Evolutionary conservation across 2,888 invertebrate species (phyloP).

Genomic region (Nomada flava): DNA sequence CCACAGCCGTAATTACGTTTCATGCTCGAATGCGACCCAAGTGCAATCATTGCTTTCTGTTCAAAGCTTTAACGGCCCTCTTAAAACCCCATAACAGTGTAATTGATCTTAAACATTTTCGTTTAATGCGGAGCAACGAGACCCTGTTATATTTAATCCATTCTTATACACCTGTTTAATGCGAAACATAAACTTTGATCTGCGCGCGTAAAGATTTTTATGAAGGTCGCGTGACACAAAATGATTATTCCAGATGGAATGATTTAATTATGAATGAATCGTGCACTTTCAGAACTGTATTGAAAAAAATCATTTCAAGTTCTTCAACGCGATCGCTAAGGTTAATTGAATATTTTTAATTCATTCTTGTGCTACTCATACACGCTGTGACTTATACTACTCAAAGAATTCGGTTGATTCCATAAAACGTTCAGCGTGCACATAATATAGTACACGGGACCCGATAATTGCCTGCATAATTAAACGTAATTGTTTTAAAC

Average conservation of each 20-base stretch:
- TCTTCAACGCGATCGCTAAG: no score
- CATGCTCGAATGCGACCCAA: neutral
- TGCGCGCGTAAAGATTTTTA: no score
- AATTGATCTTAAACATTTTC: slow-evolving; percentile 4
- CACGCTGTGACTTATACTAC: no score
- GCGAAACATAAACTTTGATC: no score
- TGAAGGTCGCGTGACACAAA: no score
- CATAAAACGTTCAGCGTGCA: neutral
- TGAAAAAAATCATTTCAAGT: no score
- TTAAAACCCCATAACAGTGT: neutral
- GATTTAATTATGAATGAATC: neutral
- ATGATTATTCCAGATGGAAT: neutral
- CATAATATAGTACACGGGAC: neutral
- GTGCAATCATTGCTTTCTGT: neutral
- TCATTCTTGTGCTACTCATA: no score
- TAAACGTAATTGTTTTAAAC: slow-evolving; percentile 23
- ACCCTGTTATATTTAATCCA: neutral
- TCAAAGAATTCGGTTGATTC: neutral
- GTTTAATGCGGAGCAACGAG: neutral
- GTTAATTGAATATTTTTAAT: no score
- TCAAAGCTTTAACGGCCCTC: neutral
- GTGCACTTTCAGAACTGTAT: no score
- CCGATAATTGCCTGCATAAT: slow-evolving; percentile 10
- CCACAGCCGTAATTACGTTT: slow-evolving; percentile 8
- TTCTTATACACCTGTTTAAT: neutral